Conservation (phyloP, 2,113 vertebrate genomes). For the Tretioscincus oriximinensis region DNA sequence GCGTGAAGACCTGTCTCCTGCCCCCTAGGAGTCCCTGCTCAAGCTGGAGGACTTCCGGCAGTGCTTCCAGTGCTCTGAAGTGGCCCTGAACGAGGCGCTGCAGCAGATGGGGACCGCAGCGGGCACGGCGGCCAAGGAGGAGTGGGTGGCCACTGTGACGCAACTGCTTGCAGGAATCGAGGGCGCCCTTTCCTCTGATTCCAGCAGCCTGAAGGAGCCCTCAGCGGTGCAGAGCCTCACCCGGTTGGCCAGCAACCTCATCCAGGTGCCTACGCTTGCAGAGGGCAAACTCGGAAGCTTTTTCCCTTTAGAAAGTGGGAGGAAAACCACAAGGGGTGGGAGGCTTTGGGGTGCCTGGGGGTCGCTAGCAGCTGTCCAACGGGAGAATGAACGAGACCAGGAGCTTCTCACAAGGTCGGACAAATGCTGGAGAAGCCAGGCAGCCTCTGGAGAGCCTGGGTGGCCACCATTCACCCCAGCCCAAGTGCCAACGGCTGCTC, state of each 20-base stretch:
- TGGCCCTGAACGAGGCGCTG: conserved; percentile 90
- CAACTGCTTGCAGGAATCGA: conserved; percentile 87
- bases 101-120: conserved; percentile 86
- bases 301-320: too few relatives aligned
- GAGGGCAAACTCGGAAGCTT: neutral
- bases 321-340: too few relatives aligned
- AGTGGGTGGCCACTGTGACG: conserved; percentile 89
- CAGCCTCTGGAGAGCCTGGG: too few relatives aligned
- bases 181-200: conserved; percentile 78
- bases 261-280: conserved; percentile 80
- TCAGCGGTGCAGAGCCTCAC: conserved; percentile 75
- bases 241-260: conserved; percentile 90
- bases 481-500: too few relatives aligned
- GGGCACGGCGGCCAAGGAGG: conserved; percentile 84
- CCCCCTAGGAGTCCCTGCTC: conserved; percentile 87
- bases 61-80: conserved; percentile 90
- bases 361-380: too few relatives aligned
- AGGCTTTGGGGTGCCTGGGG: too few relatives aligned
- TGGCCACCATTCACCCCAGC: too few relatives aligned
- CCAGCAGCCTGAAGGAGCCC: conserved; percentile 73
- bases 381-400: too few relatives aligned
- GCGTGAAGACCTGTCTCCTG: neutral
- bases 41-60: conserved; percentile 85
- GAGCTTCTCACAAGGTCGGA: too few relatives aligned
- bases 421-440: too few relatives aligned